phyloP scores from a whole-genome alignment of 2,888 invertebrate genomes.

The Xiphydria camelus region DNA sequence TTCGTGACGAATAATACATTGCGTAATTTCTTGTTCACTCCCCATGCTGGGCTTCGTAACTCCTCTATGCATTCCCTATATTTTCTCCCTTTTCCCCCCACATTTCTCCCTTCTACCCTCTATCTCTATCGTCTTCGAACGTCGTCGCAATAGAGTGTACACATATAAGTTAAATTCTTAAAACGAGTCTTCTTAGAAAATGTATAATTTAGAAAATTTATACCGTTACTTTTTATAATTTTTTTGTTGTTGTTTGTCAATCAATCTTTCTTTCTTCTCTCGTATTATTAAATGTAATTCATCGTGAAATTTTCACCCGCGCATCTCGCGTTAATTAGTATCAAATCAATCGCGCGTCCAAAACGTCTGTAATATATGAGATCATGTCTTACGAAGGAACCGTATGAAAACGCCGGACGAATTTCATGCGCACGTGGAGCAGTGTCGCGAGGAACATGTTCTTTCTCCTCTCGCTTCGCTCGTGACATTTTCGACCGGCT shows the following conservation, averaged over 20 bases:
- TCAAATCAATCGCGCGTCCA: conserved; percentile 29
- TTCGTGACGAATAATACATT: conserved; percentile 37
- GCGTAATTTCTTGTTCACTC: too few species aligned
- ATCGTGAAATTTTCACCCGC: neutral
- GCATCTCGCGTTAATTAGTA: conserved; percentile 17
- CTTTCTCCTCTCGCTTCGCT: neutral
- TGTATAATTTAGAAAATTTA: conserved; percentile 33
- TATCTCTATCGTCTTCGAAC: neutral
- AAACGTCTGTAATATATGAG: conserved; percentile 34
- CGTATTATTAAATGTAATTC: conserved; percentile 10
- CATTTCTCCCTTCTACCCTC: neutral
- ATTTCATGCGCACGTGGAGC: too few species aligned
- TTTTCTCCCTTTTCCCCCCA: neutral
- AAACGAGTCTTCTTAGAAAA: conserved; percentile 22
- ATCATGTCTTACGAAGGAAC: conserved; percentile 34
- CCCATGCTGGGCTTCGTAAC: too few species aligned
- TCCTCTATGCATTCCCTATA: neutral
- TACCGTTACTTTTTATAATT: conserved; percentile 15
- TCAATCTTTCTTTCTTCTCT: conserved; percentile 5
- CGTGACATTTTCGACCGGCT: conserved; percentile 7
- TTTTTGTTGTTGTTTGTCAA: conserved; percentile 14
- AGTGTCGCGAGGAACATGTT: too few species aligned
- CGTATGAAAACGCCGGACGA: conserved; percentile 17
- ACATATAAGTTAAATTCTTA: too few species aligned
- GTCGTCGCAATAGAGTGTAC: neutral